Evolutionary conservation across 2,888 invertebrate genomes (phyloP), one percentile per base, ranked within the genome.

Genomic region (Chymomyza procnemis): DNA sequence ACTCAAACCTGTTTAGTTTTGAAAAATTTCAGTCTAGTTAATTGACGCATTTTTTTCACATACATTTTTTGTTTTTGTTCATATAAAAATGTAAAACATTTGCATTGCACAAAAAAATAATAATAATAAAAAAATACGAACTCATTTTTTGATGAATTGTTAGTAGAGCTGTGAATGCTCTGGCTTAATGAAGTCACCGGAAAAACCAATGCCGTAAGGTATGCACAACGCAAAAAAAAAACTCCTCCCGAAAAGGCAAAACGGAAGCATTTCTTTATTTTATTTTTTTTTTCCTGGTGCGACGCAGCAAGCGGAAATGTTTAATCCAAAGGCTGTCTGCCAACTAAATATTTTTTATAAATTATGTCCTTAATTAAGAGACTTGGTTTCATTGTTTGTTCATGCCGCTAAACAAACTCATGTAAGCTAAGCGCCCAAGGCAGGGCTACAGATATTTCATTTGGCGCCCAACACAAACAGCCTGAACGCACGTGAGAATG

Each of bases 361-460:
- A 83, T 83, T 76, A 83, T 84, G 74, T 67, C 78, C 78, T 80
- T 83, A 83, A 83, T 83, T 85, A 83, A 84, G 83, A 78, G 86
- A 78, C 85, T 76, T 41, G 62, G 70, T 59, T 72, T 69, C 67
- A 66, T 46, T 63, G 26, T 26, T 67, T 55, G 18, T 54, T 12
- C 26, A 18, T 26, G 18, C 61, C 61, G 58, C 57, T 59, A 41
- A 65, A 71, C 71, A 78, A 65, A 70, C 71, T 74, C 68, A 83
- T 64, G 34, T 55, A n/a, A 67, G 61, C 59, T 70, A 58, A 62
- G 71, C 64, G 64, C 70, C 68, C 55, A 12, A 59, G 60, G 67
- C 65, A 62, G 47, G 55, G 61, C 66, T 21, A 64, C 61, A 64
- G 68, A 62, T 69, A 75, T 79, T 71, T 69, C 58, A 76, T 72